Base-by-base conservation (phyloP, 2,113 vertebrate genomes). In the Halcyon senegalensis region DNA sequence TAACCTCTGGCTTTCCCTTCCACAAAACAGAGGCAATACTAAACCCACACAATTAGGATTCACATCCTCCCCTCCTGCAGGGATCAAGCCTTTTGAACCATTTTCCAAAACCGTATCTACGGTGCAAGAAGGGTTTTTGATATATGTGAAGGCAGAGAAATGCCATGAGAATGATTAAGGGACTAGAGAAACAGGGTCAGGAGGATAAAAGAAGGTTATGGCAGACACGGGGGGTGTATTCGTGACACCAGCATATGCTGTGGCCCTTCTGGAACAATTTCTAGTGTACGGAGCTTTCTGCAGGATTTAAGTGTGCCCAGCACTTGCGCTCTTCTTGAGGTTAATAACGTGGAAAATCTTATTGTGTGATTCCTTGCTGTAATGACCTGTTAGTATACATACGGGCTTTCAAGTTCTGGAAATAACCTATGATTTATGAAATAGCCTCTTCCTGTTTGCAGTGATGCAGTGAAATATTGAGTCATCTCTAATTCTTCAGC, bases 391-490 rank as follows among this genome's bases (percentile, higher is more conserved):
- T 78, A 25, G 60, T 41, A 43, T 7, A n/a, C 37, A 10, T 16
- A 78, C 16, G 39, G 79, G 56, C 59, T 95, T 90, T 83, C 56
- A 81, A 62, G 68, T 77, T 75, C 76, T 72, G 80, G 41, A 89
- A 89, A 90, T 92, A 48, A 72, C 79, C 85, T 10, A 6, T 86
- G 92, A 87, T 69, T 93, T 96, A 69, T 44, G 72, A 90, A 93
- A 72, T 24, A 78, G 48, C 64, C 62, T 88, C 76, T 96, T 96
- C 95, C 95, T 93, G 92, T 87, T 92, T 81, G 90, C 69, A 81
- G 0, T 44, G 48, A 75, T 84, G 64, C 28, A 35, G 39, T 89
- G 77, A 86, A 83, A 31, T 74, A 80, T 0, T 81, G 89, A 96
- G 60, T 97, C 92, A 94, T 70, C 69, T 64, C 44, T 78, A 68